Evolutionary conservation across 1,140 invertebrate genomes (phyloP), one percentile per base, ranked within the genome.

Genomic region (Oryctes rhinoceros): DNA sequence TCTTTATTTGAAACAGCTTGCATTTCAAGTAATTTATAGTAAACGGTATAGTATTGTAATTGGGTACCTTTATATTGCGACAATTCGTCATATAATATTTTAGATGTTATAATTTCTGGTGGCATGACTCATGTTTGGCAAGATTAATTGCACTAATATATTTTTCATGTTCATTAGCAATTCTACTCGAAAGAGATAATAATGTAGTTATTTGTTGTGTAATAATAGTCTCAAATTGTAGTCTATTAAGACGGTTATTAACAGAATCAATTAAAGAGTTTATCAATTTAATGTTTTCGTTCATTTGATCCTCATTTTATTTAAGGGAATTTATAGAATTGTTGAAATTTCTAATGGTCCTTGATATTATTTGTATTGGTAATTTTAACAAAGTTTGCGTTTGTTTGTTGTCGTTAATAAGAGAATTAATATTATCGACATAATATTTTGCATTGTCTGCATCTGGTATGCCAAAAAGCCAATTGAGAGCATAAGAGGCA

Each of bases 391-490:
- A 59, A 49, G 78, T 82, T 81, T 82, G 78, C 62, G 76, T 83
- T 79, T 81, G 78, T 71, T 81, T 82, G 49, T 82, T 76, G 53
- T 80, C 79, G 79, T 49, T 6, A 20, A 77, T 2, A 3, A 84
- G 74, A 44, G 62, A 82, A 80, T 82, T 79, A 37, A 84, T 85
- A 15, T 67, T 80, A 67, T 84, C 82, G n/a, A 77, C 75, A 81
- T 84, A 85, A 81, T 80, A 85, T 79, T 84, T 35, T 75, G 83
- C 85, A 79, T 86, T 84, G 30, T 81, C 81, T 3, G 83, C 80
- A 76, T 84, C 84, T 1, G 85, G 84, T 3, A 82, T 82, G n/a
- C 86, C 85, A 39, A 88, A 87, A 9, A 86, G 76, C 84, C 83
- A 88, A 81, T 87, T 87, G n/a, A 86, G 79, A n/a, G 83, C 75